A percentile compares a stretch with the other conserved stretches of the same genome.
These are phyloP conservation scores for Phyto melanocephala DNA, from an alignment of 2,888 invertebrate genomes.

Conservation along the genomic window DNA sequence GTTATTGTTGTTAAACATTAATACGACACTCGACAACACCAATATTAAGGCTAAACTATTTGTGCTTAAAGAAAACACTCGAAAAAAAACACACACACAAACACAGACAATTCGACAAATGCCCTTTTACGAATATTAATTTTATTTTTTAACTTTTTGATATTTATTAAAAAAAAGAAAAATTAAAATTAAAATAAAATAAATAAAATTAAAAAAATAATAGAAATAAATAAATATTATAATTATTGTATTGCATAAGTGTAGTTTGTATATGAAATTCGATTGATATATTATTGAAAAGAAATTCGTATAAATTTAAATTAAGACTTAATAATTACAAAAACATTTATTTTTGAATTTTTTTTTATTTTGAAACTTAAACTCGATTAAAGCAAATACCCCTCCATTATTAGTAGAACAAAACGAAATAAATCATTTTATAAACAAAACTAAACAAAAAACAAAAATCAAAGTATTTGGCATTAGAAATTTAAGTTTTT, in stretches of 20 bases:
- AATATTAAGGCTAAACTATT: not conserved
- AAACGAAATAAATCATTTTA: not conserved
- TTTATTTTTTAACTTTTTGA: slow-evolving; percentile 10
- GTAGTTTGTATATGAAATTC: slow-evolving; percentile 62
- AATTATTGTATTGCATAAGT: no score
- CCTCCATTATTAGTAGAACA: slow-evolving; percentile 53
- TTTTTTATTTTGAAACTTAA: slow-evolving; percentile 19
- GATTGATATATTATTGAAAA: slow-evolving; percentile 16
- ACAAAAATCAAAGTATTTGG: slow-evolving; percentile 45
- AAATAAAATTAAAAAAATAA: not conserved
- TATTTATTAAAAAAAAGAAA: slow-evolving; percentile 25
- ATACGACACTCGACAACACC: not conserved
- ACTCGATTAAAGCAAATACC: not conserved
- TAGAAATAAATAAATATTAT: not conserved
- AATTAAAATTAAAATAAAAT: not conserved
- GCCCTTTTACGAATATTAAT: slow-evolving; percentile 36
- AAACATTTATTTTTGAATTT: not conserved
- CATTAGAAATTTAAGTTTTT: slow-evolving; percentile 44
- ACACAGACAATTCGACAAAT: slow-evolving; percentile 30
- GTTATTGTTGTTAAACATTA: no score
- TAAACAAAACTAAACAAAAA: slow-evolving; percentile 28
- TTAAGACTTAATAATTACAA: slow-evolving; percentile 30
- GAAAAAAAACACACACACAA: no score
- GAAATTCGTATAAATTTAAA: slow-evolving; percentile 31
- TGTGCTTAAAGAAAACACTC: not conserved